Percentiles rank a stretch among this genome's conserved stretches.
Conservation (phyloP, 1,140 invertebrate genomes). For the Drosophila dunni region DNA sequence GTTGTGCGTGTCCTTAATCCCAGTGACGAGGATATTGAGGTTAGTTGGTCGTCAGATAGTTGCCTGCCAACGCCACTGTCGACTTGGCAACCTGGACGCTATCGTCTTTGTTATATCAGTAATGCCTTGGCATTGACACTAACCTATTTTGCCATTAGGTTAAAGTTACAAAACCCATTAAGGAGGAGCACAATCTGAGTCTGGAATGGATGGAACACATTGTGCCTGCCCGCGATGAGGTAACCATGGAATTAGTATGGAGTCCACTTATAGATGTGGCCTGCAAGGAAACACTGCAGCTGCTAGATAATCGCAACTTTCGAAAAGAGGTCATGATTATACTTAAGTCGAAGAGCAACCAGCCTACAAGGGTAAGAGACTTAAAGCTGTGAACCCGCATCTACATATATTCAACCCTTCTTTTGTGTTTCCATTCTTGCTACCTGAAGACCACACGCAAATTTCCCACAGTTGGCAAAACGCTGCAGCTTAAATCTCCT, state of each 20-base stretch:
- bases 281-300: constrained; percentile 87
- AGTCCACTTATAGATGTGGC: constrained; percentile 86
- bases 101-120: constrained; percentile 51
- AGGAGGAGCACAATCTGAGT: constrained; percentile 86
- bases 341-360: constrained; percentile 85
- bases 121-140: constrained; percentile 33
- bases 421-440: constrained; percentile 15
- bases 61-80: constrained; percentile 14
- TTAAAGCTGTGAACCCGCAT: background rate
- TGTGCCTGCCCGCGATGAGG: constrained; percentile 85
- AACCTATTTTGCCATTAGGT: constrained; percentile 85
- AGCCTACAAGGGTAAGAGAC: constrained; percentile 64
- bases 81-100: constrained; percentile 50
- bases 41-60: constrained; percentile 68
- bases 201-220: constrained; percentile 85
- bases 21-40: constrained; percentile 86
- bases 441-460: constrained; percentile 69
- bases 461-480: constrained; percentile 76
- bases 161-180: constrained; percentile 86
- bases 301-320: constrained; percentile 87
- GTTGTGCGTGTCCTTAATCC: constrained; percentile 87
- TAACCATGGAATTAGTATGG: constrained; percentile 87
- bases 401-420: constrained; percentile 19
- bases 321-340: constrained; percentile 89
- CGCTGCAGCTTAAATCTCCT: constrained; percentile 67